Base-by-base conservation (phyloP, 2,888 invertebrate species). In the Epistrophe grossulariae region DNA sequence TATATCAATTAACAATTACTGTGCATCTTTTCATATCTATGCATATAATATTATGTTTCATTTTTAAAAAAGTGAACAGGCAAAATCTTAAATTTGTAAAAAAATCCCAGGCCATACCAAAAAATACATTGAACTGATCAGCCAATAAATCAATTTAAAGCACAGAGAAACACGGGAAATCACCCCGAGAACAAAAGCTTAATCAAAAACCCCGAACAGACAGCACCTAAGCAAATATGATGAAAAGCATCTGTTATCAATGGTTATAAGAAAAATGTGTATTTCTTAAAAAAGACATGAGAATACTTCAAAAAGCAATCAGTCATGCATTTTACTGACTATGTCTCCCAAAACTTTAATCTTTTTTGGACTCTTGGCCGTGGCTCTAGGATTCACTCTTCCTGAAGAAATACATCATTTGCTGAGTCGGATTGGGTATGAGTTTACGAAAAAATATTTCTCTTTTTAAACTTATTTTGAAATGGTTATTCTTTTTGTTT, bases 381-480 rank as follows among this genome's bases (percentile, higher is more conserved):
- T 74, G 0, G 62, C 73, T 40, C n/a, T 74, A 17, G 73, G 73
- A 50, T 74, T 60, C 15, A 62, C 73, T n/a, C 73, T 74, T 62
- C 73, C 73, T 19, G 73, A 74, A 40, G 60, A 70, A 38, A 38
- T n/a, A 6, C 38, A 5, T 7, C 38, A 5, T 10, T 6, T 15
- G 19, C 38, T 10, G 38, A 70, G 11, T 55, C 55, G 2, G 28
- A 70, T 11, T 70, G 70, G 70, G 70, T 70, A 68, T 2, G 66
- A 24, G 11, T 52, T n/a, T 9, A 38, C 19, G 72, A 38, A 10
- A 50, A 28, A 13, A 52, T 17, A 13, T 13, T 28, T 0, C 1
- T 13, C 9, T 45, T 62, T 13, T 17, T 1, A 0, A 15, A 24
- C 19, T 24, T 62, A 3, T 19, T 24, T 31, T 15, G 28, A 52